Evolutionary conservation across 2,113 vertebrate species (phyloP), one percentile per base, ranked within the genome.

Genomic region (Pogonocichla stellata): DNA sequence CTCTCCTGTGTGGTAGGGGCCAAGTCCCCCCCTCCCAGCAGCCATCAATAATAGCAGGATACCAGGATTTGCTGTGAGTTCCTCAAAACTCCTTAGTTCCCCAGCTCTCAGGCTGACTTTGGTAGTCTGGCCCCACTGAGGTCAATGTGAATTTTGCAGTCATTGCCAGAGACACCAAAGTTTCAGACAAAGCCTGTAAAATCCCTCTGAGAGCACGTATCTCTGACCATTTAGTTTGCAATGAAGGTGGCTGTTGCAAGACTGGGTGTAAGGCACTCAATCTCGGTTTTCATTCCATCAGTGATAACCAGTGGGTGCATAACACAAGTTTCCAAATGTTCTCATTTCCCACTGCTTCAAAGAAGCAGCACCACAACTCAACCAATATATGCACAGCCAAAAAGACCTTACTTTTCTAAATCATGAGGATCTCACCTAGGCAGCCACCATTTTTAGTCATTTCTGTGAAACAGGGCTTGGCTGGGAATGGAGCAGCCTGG

Each of bases 211-310:
- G 47, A 58, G 31, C 31, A 58, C 42, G 6, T 12, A 14, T 19
- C 45, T 53, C 64, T 75, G 36, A 54, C 10, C 19, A 26, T 62
- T 75, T 22, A 3, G 13, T 50, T 58, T 71, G 70, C n/a, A 36
- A 12, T 29, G 36, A 42, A 67, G 25, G 33, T 74, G 78, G n/a
- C 38, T 69, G 19, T 14, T 78, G 38, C 2, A 7, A 40, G 66
- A 42, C 0, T 9, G 42, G 29, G 7, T 36, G 57, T 25, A 33
- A 86, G 47, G 47, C 1, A 0, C 24, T 40, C 4, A 0, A 8
- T 64, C 50, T 38, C 18, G 5, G 25, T 50, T 95, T 62, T 78
- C 6, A 3, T 58, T 77, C 38, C 42, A 22, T 38, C 73, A 74
- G 14, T 43, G 47, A 50, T 20, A 38, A 79, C 34, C n/a, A 29